Base-by-base conservation (phyloP, 2,888 invertebrate species). In the Oegoconia quadripuncta region DNA sequence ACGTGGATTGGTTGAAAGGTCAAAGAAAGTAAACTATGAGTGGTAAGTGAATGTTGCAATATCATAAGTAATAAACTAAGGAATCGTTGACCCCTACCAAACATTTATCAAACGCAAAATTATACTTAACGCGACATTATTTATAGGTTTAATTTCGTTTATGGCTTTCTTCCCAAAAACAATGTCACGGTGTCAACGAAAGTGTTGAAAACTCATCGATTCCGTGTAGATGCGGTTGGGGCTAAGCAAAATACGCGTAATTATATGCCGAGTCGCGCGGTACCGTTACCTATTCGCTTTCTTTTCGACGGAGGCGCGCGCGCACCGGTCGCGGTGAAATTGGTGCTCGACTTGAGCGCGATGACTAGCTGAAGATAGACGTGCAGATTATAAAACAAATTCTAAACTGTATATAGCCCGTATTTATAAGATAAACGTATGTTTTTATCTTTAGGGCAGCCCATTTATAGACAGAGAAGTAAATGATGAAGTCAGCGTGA, bases 271-370 rank as follows among this genome's bases (percentile, higher is more conserved):
- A 63, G 52, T 63, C 55, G 65, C 55, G 44, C 59, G 48, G 60
- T 70, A 71, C 81, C 80, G 82, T 82, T 82, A 80, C 52, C 62
- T 65, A 76, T 69, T 74, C 74, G 74, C 82, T 82, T 81, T 81
- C 81, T 75, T 80, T 75, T 76, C 64, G 12, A 12, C 12, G 13
- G 18, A 14, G 11, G 13, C 6, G 37, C 31, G 26, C 30, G 18
- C 14, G 25, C 51, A 52, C 48, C 31, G 48, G 40, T 48, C 42
- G 52, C 45, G 57, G 67, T 64, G 69, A 72, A 69, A 74, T 60
- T 64, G 59, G 44, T 41, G 47, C 43, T 46, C 44, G 49, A 48
- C 51, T 50, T 56, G 56, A 22, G 22, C 9, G 22, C 22, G 9
- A 59, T 58, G 55, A 60, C 48, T 59, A 54, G 55, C 55, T 48